A percentile compares a stretch with the other conserved stretches of the same genome.
Evolutionary conservation across 2,797 vertebrate genomes (phyloP).

Genomic region (Girardinus metallicus): DNA sequence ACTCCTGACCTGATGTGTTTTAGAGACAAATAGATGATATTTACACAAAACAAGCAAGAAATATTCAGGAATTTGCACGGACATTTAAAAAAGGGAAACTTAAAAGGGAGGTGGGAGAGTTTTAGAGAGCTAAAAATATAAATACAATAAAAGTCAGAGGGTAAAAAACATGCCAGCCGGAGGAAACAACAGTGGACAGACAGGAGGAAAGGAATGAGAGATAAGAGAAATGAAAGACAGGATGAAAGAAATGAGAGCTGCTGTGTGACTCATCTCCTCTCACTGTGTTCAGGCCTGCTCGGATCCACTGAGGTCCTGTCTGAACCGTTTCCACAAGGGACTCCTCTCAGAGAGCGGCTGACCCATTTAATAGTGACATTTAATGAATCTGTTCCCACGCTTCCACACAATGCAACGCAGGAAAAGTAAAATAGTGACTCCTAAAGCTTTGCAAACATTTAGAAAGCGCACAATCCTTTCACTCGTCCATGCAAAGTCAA

Average conservation of each 20-base stretch:
- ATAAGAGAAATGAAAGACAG: constrained; percentile 50
- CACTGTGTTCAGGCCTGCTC: constrained; percentile 33
- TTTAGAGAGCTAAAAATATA: constrained; percentile 38
- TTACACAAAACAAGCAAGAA: constrained; percentile 36
- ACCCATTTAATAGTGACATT: constrained; percentile 56
- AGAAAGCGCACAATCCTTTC: constrained; percentile 28
- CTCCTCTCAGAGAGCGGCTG: constrained; percentile 38
- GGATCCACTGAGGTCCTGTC: constrained; percentile 49
- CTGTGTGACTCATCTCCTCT: constrained; percentile 66
- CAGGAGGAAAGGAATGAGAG: constrained; percentile 50
- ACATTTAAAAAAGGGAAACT: constrained; percentile 28
- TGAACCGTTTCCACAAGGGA: constrained; percentile 45
- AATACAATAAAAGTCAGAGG: constrained; percentile 14
- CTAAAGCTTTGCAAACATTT: constrained; percentile 47
- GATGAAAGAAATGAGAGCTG: constrained; percentile 46
- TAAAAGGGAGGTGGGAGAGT: constrained; percentile 26
- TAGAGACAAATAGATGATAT: constrained; percentile 37
- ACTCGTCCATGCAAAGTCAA: constrained; percentile 57
- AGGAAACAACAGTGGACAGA: constrained; percentile 46
- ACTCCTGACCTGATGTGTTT: constrained; percentile 31
- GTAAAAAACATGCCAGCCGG: constrained; percentile 28
- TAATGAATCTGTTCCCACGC: constrained; percentile 64
- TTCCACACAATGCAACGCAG: constrained; percentile 37
- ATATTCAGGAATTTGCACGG: constrained; percentile 21
- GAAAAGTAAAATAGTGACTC: constrained; percentile 11